A percentile compares a stretch with the other conserved stretches of the same genome.
Conservation (phyloP, 1,140 invertebrate genomes). For the Rhagoletis zephyria region DNA sequence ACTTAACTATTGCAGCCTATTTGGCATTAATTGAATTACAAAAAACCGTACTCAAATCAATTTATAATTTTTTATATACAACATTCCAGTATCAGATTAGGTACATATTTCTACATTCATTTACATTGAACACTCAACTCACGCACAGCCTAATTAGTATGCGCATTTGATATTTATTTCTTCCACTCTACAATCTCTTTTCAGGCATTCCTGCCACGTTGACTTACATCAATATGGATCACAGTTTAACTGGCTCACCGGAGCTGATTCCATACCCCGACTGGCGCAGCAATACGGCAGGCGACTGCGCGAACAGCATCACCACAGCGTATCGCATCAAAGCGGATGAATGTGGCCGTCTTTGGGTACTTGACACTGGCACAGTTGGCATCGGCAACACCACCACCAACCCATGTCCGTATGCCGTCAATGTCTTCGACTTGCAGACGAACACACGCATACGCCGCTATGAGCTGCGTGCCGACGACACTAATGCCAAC, state of each 20-base stretch:
- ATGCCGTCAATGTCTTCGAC: slow-evolving; percentile 83
- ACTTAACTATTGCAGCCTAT: too few species aligned
- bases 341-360: slow-evolving; percentile 82
- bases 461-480: slow-evolving; percentile 80
- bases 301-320: slow-evolving; percentile 81
- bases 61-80: too few species aligned
- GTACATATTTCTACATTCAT: background rate
- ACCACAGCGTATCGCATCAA: slow-evolving; percentile 84
- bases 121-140: background rate
- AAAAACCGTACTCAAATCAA: too few species aligned
- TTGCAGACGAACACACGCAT: slow-evolving; percentile 81
- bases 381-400: slow-evolving; percentile 85
- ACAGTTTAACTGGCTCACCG: slow-evolving; percentile 78
- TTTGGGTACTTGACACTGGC: slow-evolving; percentile 87
- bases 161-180: background rate
- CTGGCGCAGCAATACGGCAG: slow-evolving; percentile 82
- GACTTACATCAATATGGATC: slow-evolving; percentile 83
- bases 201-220: slow-evolving; percentile 85
- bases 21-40: too few species aligned
- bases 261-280: slow-evolving; percentile 84
- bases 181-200: background rate
- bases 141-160: background rate
- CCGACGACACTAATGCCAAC: slow-evolving; percentile 82
- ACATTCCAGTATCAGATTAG: too few species aligned
- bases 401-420: slow-evolving; percentile 82